A percentile compares a stretch with the other conserved stretches of the same genome.
Conservation (phyloP, 2,113 vertebrate genomes). For the Columba janthina region DNA sequence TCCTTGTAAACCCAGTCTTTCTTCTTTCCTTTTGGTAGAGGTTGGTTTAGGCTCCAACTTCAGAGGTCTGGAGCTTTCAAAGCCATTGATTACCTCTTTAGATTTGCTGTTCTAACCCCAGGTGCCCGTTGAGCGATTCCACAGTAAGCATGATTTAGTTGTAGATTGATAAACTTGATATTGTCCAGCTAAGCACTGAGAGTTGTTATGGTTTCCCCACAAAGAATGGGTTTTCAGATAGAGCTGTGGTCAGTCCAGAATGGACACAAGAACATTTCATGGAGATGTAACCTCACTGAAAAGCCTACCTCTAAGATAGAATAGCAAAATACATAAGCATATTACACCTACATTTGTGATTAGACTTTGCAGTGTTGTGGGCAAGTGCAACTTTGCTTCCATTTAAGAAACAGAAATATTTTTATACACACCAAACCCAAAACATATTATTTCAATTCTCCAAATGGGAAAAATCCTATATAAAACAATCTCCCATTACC, state of each 20-base stretch:
- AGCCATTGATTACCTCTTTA: background rate
- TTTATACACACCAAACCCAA: background rate
- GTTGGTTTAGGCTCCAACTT: background rate
- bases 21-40: background rate
- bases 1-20: background rate
- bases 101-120: background rate
- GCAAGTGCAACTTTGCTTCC: background rate
- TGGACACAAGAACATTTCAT: background rate
- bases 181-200: background rate
- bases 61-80: background rate
- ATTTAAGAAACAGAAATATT: background rate
- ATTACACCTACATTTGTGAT: background rate
- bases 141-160: accelerated
- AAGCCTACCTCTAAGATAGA: background rate
- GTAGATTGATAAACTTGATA: background rate
- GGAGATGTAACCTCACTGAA: background rate
- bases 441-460: background rate
- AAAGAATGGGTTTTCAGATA: background rate
- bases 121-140: background rate
- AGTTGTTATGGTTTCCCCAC: background rate
- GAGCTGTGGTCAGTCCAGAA: background rate
- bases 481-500: background rate
- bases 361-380: background rate
- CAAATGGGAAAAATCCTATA: background rate
- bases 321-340: background rate